phyloP scores from a whole-genome alignment of 23 tunicate species.

The Clavelina lepadiformis region DNA sequence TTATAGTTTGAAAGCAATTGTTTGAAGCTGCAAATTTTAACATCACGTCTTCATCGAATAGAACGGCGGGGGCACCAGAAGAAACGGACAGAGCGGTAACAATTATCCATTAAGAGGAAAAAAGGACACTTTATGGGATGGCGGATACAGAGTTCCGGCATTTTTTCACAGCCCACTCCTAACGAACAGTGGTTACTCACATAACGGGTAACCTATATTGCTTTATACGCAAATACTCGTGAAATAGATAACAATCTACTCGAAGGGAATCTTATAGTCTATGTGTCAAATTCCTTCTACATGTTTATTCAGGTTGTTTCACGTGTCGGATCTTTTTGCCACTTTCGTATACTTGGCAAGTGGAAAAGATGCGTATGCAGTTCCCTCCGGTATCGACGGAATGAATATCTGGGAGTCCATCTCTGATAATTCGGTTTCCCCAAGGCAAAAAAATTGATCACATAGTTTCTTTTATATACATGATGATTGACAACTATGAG shows the following conservation, averaged over 20 bases:
- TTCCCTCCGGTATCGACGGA: constrained; percentile 20
- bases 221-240: neutral
- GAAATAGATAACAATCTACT: too few species aligned
- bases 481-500: too few species aligned
- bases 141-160: constrained; percentile 57
- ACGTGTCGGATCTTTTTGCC: constrained; percentile 24
- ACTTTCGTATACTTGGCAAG: constrained; percentile 21
- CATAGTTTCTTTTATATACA: too few species aligned
- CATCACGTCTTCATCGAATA: too few species aligned
- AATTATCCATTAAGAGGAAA: constrained; percentile 45
- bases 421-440: constrained; percentile 8
- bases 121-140: constrained; percentile 43
- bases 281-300: too few species aligned
- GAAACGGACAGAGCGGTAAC: constrained; percentile 26
- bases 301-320: constrained; percentile 14
- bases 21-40: too few species aligned
- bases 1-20: too few species aligned
- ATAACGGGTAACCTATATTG: constrained; percentile 20
- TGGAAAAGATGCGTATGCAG: neutral
- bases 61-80: constrained; percentile 24
- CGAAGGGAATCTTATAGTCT: too few species aligned
- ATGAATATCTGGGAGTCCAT: constrained; percentile 16
- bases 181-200: constrained; percentile 10
- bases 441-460: constrained; percentile 9
- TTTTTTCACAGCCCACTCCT: constrained; percentile 30